A percentile compares a stretch with the other conserved stretches of the same genome.
Evolutionary conservation across 1,140 invertebrate species (phyloP).

Genomic region (Pseudomyrmex flavicornis): DNA sequence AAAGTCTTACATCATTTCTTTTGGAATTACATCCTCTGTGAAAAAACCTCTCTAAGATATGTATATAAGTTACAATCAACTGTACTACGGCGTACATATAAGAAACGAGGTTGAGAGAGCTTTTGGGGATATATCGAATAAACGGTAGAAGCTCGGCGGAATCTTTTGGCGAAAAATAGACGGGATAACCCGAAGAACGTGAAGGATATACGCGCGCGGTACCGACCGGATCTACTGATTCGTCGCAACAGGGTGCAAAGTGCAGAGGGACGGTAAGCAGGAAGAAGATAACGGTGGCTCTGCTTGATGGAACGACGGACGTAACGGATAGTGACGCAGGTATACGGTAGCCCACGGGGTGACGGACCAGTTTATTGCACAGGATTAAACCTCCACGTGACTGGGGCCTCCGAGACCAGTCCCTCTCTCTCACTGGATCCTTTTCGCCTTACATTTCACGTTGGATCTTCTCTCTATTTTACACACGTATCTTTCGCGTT

Average conservation of each 20-base stretch:
- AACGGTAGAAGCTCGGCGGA: not conserved
- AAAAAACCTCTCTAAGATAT: not conserved
- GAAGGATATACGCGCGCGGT: conserved; percentile 17
- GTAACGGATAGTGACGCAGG: conserved; percentile 71
- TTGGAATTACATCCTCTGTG: not conserved
- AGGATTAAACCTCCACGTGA: conserved; percentile 77
- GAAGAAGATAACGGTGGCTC: conserved; percentile 51
- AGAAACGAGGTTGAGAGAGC: not conserved
- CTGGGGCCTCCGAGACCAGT: conserved; percentile 67
- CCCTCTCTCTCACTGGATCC: conserved; percentile 3
- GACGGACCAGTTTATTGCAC: conserved; percentile 76
- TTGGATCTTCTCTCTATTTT: conserved; percentile 31
- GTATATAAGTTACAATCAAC: not conserved
- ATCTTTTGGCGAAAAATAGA: conserved; percentile 8
- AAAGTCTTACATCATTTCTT: not conserved
- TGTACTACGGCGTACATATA: not conserved
- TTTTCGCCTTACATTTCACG: conserved; percentile 29
- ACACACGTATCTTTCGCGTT: conserved; percentile 43
- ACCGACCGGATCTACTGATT: conserved; percentile 55
- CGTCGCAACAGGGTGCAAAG: conserved; percentile 62
- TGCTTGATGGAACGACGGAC: conserved; percentile 66
- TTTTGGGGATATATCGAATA: conserved; percentile 6
- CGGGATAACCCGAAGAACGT: conserved; percentile 20
- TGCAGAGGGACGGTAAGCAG: conserved; percentile 33
- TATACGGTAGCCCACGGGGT: conserved; percentile 53